Conservation (phyloP, 2,888 invertebrate species). For the Himalopsyche japonica region DNA sequence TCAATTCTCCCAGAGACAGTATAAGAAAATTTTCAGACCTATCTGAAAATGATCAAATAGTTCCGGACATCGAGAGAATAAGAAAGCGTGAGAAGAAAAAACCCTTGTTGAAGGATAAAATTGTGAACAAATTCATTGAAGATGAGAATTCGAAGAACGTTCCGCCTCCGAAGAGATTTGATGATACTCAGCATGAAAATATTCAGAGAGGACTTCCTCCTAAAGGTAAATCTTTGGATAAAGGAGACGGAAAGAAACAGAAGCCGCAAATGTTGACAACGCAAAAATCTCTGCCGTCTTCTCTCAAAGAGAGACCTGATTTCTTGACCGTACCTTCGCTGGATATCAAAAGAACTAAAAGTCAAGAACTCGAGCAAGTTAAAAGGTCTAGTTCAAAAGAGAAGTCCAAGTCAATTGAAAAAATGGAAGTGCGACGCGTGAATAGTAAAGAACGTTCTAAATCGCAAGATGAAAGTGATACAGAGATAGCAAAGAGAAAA, state of each 20-base stretch:
- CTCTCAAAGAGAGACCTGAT: conserved; percentile 58
- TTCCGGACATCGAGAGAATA: conserved; percentile 57
- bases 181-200: conserved; percentile 46
- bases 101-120: conserved; percentile 31
- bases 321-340: conserved; percentile 59
- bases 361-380: conserved; percentile 63
- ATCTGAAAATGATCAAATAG: conserved; percentile 57
- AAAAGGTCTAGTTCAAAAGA: conserved; percentile 63
- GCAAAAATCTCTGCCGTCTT: conserved; percentile 61
- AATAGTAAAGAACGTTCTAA: conserved; percentile 69
- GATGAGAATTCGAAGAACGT: conserved; percentile 54
- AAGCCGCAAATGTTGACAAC: conserved; percentile 52
- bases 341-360: conserved; percentile 63
- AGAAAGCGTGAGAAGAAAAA: conserved; percentile 56
- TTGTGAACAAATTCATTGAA: conserved; percentile 9
- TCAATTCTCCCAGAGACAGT: conserved; percentile 59
- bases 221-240: conserved; percentile 58
- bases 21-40: conserved; percentile 58
- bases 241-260: conserved; percentile 53
- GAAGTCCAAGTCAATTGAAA: conserved; percentile 70
- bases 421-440: conserved; percentile 62
- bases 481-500: conserved; percentile 71
- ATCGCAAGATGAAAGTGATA: conserved; percentile 74
- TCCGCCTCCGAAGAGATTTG: conserved; percentile 41
- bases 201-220: conserved; percentile 35